Percentiles rank a stretch among this genome's conserved stretches.
Evolutionary conservation across 2,797 vertebrate genomes (phyloP).

Genomic region (Oophaga sylvatica): DNA sequence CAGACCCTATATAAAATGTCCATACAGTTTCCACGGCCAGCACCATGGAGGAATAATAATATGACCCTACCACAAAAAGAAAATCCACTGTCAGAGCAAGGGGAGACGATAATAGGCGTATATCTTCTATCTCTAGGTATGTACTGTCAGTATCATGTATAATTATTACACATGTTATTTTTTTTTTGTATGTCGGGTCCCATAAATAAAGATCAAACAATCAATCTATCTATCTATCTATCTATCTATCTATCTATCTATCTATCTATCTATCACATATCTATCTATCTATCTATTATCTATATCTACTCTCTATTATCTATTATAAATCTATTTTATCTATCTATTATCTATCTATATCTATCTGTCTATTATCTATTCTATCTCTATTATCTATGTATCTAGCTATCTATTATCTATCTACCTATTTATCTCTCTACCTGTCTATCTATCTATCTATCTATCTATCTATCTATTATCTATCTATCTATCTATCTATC

Average conservation of each 20-base stretch:
- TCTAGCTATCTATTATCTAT: no score
- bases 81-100: constrained; percentile 80
- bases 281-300: no score
- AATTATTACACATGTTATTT: background rate
- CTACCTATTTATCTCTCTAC: no score
- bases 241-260: background rate
- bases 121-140: constrained; percentile 82
- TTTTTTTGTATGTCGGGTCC: background rate
- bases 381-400: no score
- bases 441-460: no score
- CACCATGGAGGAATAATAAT: constrained; percentile 88
- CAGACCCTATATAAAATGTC: constrained; percentile 64
- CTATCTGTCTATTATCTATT: no score
- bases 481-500: background rate
- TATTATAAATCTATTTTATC: no score
- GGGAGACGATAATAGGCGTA: constrained; percentile 83
- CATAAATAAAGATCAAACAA: background rate
- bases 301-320: no score
- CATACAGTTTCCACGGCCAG: constrained; percentile 72
- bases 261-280: no score
- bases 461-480: no score
- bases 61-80: constrained; percentile 78
- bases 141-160: constrained; percentile 58
- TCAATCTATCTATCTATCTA: background rate
- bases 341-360: no score